Base-by-base conservation (phyloP, 2,888 invertebrate species). In the Ectemnius lituratus region DNA sequence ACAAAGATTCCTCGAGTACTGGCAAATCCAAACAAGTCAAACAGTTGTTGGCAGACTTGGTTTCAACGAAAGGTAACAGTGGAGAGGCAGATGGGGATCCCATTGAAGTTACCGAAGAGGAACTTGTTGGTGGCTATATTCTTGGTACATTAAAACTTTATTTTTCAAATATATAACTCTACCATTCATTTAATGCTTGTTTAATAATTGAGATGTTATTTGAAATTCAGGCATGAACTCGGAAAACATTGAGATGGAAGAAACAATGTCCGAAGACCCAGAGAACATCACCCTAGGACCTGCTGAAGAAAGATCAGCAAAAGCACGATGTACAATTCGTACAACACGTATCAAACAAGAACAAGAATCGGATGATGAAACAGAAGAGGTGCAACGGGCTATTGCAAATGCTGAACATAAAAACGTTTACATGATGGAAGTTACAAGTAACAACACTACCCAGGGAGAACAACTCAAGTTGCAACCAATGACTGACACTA, bases 281-380 rank as follows among this genome's bases (percentile, higher is more conserved):
- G 92, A 91, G 78, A 92, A 91, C 71, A 93, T 93, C 52, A 93
- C 93, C 6, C 80, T 93, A 28, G 84, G 87, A 37, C 89, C 90
- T 4, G 83, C 90, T 2, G 91, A 91, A 69, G 90, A 90, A 70
- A 84, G 88, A 74, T 82, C 86, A 2, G 91, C 91, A 2, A 91
- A 91, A 73, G 90, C 91, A 11, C 87, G 89, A 58, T 91, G 91
- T 56, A 91, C 91, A 0, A 91, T 91, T 52, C 85, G 89, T 45
- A 85, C 89, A 16, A 84, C 89, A 8, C 89, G 91, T n/a, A 91
- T 91, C 37, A 91, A 90, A 67, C 90, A 91, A 67, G 91, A 91
- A 65, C 91, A 90, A 27, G 90, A 90, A 65, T 88, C 90, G 0
- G 90, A 90, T 16, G 91, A 91, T 2, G 90, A 91, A 70, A 85